Evolutionary conservation across 2,888 invertebrate species (phyloP).

Genomic region (Chirona hameri): DNA sequence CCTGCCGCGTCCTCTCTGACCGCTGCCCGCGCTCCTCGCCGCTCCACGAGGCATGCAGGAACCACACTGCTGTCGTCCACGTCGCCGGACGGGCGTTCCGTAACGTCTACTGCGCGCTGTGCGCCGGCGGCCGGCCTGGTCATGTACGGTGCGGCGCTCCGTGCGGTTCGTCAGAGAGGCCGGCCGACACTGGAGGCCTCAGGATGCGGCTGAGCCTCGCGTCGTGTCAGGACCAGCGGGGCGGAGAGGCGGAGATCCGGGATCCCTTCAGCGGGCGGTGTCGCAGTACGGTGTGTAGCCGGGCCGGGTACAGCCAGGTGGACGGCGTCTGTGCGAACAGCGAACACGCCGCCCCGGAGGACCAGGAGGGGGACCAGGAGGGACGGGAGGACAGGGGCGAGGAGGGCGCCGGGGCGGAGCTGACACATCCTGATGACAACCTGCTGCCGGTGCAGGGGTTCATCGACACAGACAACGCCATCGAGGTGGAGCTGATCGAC

Average conservation of each 20-base stretch:
- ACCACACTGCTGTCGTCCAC: constrained; percentile 27
- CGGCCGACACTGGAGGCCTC: background rate
- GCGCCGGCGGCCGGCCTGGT: background rate
- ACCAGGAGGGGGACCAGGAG: too few species aligned
- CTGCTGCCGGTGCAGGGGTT: too few species aligned
- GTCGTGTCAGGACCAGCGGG: background rate
- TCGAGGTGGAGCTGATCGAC: too few species aligned
- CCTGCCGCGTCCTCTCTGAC: background rate
- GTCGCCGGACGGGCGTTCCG: background rate
- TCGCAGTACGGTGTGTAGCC: constrained; percentile 1
- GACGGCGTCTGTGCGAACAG: background rate
- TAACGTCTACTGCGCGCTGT: constrained; percentile 25
- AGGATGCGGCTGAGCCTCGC: background rate
- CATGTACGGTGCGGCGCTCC: background rate
- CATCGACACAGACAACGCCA: too few species aligned
- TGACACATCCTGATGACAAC: too few species aligned
- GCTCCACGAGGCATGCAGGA: background rate
- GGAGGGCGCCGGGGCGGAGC: too few species aligned
- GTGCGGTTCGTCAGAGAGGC: background rate
- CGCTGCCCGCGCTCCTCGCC: background rate
- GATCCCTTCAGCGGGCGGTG: background rate
- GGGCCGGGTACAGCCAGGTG: background rate
- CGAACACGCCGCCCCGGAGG: too few species aligned
- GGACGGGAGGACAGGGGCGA: too few species aligned
- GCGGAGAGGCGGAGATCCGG: background rate